Percentiles rank a stretch among this genome's conserved stretches.
These are phyloP conservation scores for Turritopsis rubra DNA, from an alignment of 30 jellyfish, hydroid and myxozoan genomes.

Conservation along the genomic window DNA sequence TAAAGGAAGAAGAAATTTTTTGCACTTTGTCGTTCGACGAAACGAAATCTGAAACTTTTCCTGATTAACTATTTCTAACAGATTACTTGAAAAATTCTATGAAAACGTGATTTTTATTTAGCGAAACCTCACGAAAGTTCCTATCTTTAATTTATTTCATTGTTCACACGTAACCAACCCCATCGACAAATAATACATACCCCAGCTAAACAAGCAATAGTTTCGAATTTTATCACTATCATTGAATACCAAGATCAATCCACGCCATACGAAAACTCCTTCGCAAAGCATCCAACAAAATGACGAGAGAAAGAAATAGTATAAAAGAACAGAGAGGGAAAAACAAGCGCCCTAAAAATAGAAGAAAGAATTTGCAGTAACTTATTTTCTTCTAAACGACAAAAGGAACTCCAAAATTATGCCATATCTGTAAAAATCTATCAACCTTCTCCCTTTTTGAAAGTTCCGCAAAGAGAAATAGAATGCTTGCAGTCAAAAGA, in stretches of 20 bases:
- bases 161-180: no score
- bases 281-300: constrained; percentile 27
- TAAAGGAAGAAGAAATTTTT: neutral
- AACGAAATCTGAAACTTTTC: neutral
- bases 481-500: neutral
- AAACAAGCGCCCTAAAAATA: constrained; percentile 12
- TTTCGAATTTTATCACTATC: neutral
- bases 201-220: constrained; percentile 14
- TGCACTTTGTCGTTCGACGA: neutral
- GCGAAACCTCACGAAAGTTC: neutral
- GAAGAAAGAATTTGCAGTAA: neutral
- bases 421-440: no score
- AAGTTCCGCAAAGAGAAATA: neutral
- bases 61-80: no score
- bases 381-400: neutral
- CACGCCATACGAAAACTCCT: constrained; percentile 12
- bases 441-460: neutral
- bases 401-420: no score
- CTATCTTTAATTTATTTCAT: neutral
- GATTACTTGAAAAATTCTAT: no score
- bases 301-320: constrained; percentile 1
- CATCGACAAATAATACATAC: neutral
- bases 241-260: constrained; percentile 4
- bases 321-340: neutral
- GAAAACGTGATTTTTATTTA: no score